Evolutionary conservation across 2,888 invertebrate genomes (phyloP).

Genomic region (Axea sp.): DNA sequence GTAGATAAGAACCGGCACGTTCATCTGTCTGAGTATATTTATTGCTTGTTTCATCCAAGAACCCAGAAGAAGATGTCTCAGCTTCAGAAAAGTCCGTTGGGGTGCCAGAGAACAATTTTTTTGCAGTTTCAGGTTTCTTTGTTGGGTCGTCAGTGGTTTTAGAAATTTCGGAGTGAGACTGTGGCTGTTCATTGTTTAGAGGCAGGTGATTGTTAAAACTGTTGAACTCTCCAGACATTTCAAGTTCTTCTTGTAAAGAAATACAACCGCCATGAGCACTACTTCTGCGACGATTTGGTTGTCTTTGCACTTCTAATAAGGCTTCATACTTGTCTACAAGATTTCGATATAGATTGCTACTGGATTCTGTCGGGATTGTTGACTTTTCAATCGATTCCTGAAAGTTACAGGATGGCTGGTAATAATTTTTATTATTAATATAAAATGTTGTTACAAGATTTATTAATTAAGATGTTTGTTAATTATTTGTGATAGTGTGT

Average conservation of each 20-base stretch:
- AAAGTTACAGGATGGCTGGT: too few species aligned
- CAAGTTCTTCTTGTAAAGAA: slow-evolving; percentile 86
- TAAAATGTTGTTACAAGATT: too few species aligned
- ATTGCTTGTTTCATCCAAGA: slow-evolving; percentile 89
- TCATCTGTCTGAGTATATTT: slow-evolving; percentile 91
- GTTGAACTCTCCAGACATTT: slow-evolving; percentile 87
- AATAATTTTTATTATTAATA: too few species aligned
- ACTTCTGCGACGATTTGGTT: slow-evolving; percentile 79
- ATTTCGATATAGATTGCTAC: slow-evolving; percentile 87
- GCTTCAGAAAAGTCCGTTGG: slow-evolving; percentile 92
- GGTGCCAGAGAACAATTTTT: slow-evolving; percentile 82
- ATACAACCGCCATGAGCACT: slow-evolving; percentile 79
- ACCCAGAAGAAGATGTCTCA: slow-evolving; percentile 91
- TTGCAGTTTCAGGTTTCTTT: slow-evolving; percentile 44
- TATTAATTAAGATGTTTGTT: too few species aligned
- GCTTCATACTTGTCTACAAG: slow-evolving; percentile 93
- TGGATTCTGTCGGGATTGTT: slow-evolving; percentile 63
- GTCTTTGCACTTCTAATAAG: slow-evolving; percentile 87
- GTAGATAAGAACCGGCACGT: slow-evolving; percentile 89
- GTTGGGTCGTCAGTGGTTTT: not conserved
- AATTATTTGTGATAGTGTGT: too few species aligned
- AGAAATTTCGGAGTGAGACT: slow-evolving; percentile 2
- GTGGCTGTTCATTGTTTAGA: slow-evolving; percentile 27
- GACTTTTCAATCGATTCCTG: slow-evolving; percentile 74
- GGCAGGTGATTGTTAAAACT: slow-evolving; percentile 79